A percentile compares a stretch with the other conserved stretches of the same genome.
phyloP scores from a whole-genome alignment of 2,113 vertebrate genomes.

The Silurus meridionalis region DNA sequence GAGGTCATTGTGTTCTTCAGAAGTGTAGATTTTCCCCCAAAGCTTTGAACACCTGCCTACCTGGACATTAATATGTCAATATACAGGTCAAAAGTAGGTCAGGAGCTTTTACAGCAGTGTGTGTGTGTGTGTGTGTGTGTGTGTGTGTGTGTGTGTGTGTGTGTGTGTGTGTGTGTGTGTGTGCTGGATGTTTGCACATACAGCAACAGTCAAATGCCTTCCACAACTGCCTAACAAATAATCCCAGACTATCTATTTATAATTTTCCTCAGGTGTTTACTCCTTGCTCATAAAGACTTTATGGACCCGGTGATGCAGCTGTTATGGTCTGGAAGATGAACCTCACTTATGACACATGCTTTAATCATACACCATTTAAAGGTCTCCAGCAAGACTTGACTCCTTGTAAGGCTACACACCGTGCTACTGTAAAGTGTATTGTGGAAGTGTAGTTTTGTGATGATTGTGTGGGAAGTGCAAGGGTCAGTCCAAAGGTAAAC shows the following conservation, averaged over 20 bases:
- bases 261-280: background rate
- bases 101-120: background rate
- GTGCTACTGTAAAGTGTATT: background rate
- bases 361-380: slow-evolving; percentile 12
- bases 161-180: background rate
- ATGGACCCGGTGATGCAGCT: background rate
- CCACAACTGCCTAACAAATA: background rate
- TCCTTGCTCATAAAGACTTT: background rate
- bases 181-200: background rate
- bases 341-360: background rate
- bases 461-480: background rate
- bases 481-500: slow-evolving; percentile 10
- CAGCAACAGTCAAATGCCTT: background rate
- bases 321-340: background rate
- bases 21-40: background rate
- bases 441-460: background rate
- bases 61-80: background rate
- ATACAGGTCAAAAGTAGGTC: background rate
- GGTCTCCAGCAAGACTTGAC: background rate
- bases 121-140: background rate
- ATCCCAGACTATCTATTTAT: background rate
- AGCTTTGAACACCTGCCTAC: background rate
- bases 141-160: background rate
- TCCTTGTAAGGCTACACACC: background rate
- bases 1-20: background rate